These are phyloP conservation scores for Pharmacophagus antenor DNA, from an alignment of 2,888 invertebrate genomes.

Conservation along the genomic window DNA sequence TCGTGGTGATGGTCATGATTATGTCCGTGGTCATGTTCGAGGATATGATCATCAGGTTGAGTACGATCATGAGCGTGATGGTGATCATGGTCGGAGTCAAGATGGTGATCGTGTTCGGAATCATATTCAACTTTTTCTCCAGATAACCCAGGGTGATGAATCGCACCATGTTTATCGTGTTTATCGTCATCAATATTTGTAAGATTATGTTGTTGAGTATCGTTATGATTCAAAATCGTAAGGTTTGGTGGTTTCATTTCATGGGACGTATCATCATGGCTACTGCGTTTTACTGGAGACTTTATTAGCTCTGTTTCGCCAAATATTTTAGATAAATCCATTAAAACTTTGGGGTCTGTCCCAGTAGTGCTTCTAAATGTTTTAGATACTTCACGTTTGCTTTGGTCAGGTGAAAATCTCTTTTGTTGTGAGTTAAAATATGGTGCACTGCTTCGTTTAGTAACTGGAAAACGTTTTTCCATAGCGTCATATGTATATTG, in stretches of 20 bases:
- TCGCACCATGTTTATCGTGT: constrained; percentile 58
- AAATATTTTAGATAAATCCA: constrained; percentile 86
- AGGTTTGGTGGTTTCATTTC: constrained; percentile 68
- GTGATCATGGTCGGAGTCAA: constrained; percentile 37
- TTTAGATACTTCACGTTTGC: constrained; percentile 56
- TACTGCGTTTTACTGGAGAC: constrained; percentile 77
- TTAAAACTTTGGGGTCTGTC: constrained; percentile 86
- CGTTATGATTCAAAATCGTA: constrained; percentile 49
- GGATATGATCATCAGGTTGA: constrained; percentile 38
- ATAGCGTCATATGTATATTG: constrained; percentile 64
- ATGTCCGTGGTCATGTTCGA: constrained; percentile 34
- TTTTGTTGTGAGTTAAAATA: constrained; percentile 57
- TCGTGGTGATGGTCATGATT: constrained; percentile 37
- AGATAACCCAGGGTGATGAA: constrained; percentile 56
- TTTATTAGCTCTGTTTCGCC: constrained; percentile 73
- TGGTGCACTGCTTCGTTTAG: constrained; percentile 82
- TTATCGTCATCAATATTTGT: constrained; percentile 52
- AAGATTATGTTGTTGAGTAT: constrained; percentile 49
- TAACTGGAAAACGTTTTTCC: constrained; percentile 84
- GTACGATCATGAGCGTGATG: constrained; percentile 37
- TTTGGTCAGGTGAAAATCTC: constrained; percentile 54
- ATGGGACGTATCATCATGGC: constrained; percentile 55
- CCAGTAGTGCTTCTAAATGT: constrained; percentile 69
- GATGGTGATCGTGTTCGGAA: constrained; percentile 45
- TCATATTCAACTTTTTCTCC: constrained; percentile 45